phyloP scores from a whole-genome alignment of 1,140 invertebrate species.

The Eurosta solidaginis region DNA sequence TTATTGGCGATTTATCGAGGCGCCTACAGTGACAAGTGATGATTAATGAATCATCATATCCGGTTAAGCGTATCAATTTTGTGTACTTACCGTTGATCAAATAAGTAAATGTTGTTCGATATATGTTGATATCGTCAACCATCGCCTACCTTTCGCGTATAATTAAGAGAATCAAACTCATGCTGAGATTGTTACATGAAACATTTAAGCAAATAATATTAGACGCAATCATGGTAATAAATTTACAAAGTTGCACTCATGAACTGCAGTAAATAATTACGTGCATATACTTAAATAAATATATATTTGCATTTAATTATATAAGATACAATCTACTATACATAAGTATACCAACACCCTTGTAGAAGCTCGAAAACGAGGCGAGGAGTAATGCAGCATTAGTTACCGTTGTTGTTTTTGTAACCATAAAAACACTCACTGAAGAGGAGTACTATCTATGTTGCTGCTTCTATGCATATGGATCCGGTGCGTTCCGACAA shows the following conservation, averaged over 20 bases:
- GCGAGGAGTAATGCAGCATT: too few species aligned
- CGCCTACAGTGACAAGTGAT: constrained; percentile 30
- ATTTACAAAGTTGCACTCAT: neutral
- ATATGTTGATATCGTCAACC: neutral
- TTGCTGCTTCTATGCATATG: too few species aligned
- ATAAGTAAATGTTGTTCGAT: neutral
- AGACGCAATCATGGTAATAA: constrained; percentile 29
- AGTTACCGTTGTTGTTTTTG: too few species aligned
- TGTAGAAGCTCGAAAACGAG: too few species aligned
- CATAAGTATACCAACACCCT: too few species aligned
- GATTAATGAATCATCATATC: constrained; percentile 30
- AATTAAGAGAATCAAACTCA: neutral
- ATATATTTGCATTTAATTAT: neutral
- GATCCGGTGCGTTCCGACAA: too few species aligned
- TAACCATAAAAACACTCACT: too few species aligned
- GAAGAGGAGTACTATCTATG: too few species aligned
- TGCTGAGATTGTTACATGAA: constrained; percentile 13
- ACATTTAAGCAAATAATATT: constrained; percentile 29
- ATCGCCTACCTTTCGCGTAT: neutral
- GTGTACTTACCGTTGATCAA: constrained; percentile 12
- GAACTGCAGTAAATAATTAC: neutral
- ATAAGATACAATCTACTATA: too few species aligned
- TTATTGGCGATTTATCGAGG: constrained; percentile 28
- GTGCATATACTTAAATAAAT: neutral
- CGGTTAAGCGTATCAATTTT: constrained; percentile 3